Evolutionary conservation across 1,140 invertebrate species (phyloP).

Genomic region (Scylla paramamosain): DNA sequence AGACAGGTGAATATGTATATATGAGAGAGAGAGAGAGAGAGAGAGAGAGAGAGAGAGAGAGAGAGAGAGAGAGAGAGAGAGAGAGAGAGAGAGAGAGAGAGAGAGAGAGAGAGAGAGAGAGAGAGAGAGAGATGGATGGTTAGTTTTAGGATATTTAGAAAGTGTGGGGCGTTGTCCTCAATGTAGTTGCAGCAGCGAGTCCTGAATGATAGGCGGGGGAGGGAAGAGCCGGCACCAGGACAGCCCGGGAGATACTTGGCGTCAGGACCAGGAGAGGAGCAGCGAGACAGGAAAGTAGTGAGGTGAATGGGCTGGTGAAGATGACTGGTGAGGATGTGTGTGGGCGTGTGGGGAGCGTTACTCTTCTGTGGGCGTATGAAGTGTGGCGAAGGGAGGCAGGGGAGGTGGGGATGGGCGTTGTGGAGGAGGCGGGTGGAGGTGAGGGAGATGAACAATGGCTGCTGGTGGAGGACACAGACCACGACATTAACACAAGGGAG

Average conservation of each 20-base stretch:
- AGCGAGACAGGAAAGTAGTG: background rate
- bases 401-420: background rate
- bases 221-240: too few relatives aligned
- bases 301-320: background rate
- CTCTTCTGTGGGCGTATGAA: background rate
- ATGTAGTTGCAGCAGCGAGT: too few relatives aligned
- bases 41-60: too few relatives aligned
- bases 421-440: background rate
- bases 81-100: too few relatives aligned
- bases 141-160: too few relatives aligned
- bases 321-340: background rate
- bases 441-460: slow-evolving; percentile 33
- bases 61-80: background rate
- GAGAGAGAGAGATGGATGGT: background rate
- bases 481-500: background rate
- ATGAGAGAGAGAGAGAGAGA: too few relatives aligned
- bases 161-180: too few relatives aligned
- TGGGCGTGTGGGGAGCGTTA: slow-evolving; percentile 5
- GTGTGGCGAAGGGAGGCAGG: background rate
- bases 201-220: too few relatives aligned
- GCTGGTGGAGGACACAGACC: background rate
- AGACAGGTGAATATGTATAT: background rate
- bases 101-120: background rate
- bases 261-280: too few relatives aligned
- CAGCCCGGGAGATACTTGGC: too few relatives aligned